phyloP scores from a whole-genome alignment of 2,888 invertebrate species.

The Thera obeliscata region DNA sequence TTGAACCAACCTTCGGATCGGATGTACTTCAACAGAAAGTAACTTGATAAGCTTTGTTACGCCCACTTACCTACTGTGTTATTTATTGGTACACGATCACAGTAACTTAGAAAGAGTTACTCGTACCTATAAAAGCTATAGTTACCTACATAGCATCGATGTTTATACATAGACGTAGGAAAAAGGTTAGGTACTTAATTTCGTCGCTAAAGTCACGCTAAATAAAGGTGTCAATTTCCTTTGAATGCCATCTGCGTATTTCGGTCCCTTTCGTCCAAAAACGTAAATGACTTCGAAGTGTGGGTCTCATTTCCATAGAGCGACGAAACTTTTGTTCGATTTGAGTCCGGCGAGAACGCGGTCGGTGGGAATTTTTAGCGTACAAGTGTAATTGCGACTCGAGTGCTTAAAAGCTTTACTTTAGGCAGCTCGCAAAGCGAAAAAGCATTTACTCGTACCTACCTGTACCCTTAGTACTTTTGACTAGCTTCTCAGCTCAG shows the following conservation, averaged over 20 bases:
- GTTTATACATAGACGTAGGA: background rate
- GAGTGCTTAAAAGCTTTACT: conserved; percentile 73
- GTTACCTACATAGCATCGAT: background rate
- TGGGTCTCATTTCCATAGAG: conserved; percentile 57
- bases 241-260: conserved; percentile 35
- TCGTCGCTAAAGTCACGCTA: background rate
- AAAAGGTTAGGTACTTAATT: background rate
- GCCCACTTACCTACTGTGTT: too few species aligned
- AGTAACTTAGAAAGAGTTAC: background rate
- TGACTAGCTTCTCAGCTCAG: too few species aligned
- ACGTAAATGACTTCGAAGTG: conserved; percentile 43
- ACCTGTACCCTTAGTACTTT: background rate
- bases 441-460: background rate
- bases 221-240: conserved; percentile 25
- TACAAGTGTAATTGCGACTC: conserved; percentile 64
- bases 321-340: conserved; percentile 59
- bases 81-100: too few species aligned
- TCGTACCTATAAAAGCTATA: background rate
- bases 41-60: too few species aligned
- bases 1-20: too few species aligned
- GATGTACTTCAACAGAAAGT: too few species aligned
- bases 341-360: conserved; percentile 54
- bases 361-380: conserved; percentile 60
- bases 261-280: conserved; percentile 42
- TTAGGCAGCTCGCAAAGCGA: conserved; percentile 37